Evolutionary conservation across 2,797 vertebrate species (phyloP), one percentile per base, ranked within the genome.

Genomic region (Taenioides sp.): DNA sequence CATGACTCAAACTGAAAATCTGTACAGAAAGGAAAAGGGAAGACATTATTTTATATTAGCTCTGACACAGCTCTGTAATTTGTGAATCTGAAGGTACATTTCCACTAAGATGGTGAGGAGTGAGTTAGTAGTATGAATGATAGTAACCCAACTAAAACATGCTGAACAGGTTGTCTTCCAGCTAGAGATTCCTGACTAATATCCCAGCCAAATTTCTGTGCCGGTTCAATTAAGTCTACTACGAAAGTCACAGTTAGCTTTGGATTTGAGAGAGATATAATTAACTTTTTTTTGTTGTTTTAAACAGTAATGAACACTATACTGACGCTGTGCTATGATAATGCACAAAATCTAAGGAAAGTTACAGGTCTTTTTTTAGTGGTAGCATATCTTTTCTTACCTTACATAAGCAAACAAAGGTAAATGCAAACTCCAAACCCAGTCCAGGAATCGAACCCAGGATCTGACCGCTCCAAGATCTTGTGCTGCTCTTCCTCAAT

Each of bases 31-130:
- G 40, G 54, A 59, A 63, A 18, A 74, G 25, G 22, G 52, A 71
- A 63, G 28, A 2, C 34, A n/a, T 62, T 9, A 62, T 37, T 34
- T 37, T 37, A 4, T 34, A 4, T n/a, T 3, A 5, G 60, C 28
- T n/a, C 20, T 37, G 60, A 66, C 73, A 81, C 83, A 74, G 81
- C 70, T 79, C 69, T 79, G 66, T 80, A 79, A 87, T 89, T 70
- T 83, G 73, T 68, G 82, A 90, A 80, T 87, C 80, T 40, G 12
- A 22, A 63, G 10, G 20, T 34, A 10, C 61, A 22, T 63, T 63
- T 63, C 16, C 16, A 22, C 20, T 2, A 12, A 34, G 20, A 20
- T 18, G 7, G 18, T 18, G 17, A 7, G 17, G 60, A 20, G 28
- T 28, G 18, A 60, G 2, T 22, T 34, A 40, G 37, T 16, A 5